Evolutionary conservation across 2,888 invertebrate genomes (phyloP).

Genomic region (Blera fallax): DNA sequence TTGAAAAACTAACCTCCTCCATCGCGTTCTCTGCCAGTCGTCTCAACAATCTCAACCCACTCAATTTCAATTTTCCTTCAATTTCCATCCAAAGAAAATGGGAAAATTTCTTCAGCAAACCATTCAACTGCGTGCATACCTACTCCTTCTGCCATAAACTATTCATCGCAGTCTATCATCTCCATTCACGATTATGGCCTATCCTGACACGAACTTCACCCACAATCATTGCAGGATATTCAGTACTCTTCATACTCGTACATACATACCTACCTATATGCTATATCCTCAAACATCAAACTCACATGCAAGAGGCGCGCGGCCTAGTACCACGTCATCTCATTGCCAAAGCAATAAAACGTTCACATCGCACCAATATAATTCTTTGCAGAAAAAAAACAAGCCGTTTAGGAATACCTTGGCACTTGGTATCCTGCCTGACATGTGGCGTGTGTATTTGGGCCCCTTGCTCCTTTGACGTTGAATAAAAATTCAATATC

Average conservation of each 20-base stretch:
- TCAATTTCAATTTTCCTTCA: constrained; percentile 57
- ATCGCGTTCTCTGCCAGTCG: not conserved
- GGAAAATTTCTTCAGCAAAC: constrained; percentile 26
- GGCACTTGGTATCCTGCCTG: constrained; percentile 16
- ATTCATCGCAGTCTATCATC: constrained; percentile 67
- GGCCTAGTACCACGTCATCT: constrained; percentile 20
- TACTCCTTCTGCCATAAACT: constrained; percentile 56
- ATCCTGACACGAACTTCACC: constrained; percentile 29
- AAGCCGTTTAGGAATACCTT: not conserved
- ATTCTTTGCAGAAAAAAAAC: not conserved
- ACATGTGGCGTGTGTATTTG: constrained; percentile 32
- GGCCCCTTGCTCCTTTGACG: constrained; percentile 5
- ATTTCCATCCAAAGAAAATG: constrained; percentile 57
- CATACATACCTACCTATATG: not conserved
- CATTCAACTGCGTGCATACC: constrained; percentile 38
- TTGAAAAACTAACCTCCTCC: constrained; percentile 55
- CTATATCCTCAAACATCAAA: constrained; percentile 18
- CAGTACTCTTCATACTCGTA: not conserved
- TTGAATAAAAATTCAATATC: constrained; percentile 67
- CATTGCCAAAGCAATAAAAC: constrained; percentile 67
- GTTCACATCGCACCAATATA: constrained; percentile 50
- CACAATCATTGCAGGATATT: constrained; percentile 10
- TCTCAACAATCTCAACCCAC: constrained; percentile 9
- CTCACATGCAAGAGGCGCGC: constrained; percentile 20
- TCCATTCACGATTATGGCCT: constrained; percentile 62